These are phyloP conservation scores for Phengaris alcon DNA, from an alignment of 2,888 invertebrate species.

Conservation along the genomic window DNA sequence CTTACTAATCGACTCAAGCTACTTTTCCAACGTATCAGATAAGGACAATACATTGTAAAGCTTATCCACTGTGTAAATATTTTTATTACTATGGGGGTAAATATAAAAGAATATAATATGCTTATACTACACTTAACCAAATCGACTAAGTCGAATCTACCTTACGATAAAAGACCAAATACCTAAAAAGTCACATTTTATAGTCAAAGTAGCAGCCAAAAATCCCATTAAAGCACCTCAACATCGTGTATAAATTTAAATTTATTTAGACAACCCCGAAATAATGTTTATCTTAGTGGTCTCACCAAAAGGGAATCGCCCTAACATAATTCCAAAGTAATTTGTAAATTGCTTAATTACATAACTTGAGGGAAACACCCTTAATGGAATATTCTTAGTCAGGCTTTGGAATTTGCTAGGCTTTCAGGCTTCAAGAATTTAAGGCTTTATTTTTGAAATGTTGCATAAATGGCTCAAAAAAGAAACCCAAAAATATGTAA, in stretches of 20 bases:
- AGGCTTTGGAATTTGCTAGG: not conserved
- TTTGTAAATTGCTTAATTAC: slow-evolving; percentile 16
- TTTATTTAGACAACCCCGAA: slow-evolving; percentile 16
- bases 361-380: not conserved
- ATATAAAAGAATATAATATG: too few relatives aligned
- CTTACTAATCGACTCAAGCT: too few relatives aligned
- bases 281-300: slow-evolving; percentile 10
- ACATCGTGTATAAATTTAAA: slow-evolving; percentile 1
- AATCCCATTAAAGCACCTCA: slow-evolving; percentile 6
- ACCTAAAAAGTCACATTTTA: not conserved
- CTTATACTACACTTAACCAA: too few relatives aligned
- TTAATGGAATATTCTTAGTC: slow-evolving; percentile 14
- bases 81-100: too few relatives aligned
- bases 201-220: not conserved
- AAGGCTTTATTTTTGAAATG: not conserved
- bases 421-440: not conserved
- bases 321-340: not conserved
- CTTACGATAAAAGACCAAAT: too few relatives aligned
- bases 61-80: too few relatives aligned
- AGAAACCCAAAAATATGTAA: not conserved
- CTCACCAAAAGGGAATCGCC: not conserved
- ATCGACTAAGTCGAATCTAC: too few relatives aligned
- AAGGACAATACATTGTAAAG: too few relatives aligned
- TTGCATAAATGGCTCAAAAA: not conserved
- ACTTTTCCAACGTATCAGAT: too few relatives aligned